Evolutionary conservation across 2,113 vertebrate species (phyloP).

Genomic region (Scalopus aquaticus): DNA sequence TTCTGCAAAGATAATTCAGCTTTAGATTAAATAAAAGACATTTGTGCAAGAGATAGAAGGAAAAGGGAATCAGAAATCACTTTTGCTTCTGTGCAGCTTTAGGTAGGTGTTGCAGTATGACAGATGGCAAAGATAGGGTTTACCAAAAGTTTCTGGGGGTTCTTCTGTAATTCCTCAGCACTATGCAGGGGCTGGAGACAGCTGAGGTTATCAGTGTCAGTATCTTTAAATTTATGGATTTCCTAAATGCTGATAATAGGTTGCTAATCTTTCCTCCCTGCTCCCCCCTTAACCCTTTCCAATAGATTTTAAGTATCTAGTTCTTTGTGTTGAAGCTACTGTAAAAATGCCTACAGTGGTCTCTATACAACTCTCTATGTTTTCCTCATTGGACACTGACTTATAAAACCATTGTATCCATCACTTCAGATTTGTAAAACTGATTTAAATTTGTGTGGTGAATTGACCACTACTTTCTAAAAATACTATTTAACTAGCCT

Average conservation of each 20-base stretch:
- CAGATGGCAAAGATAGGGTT: not conserved
- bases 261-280: not conserved
- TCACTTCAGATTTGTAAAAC: not conserved
- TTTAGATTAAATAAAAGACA: not conserved
- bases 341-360: not conserved
- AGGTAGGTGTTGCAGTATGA: not conserved
- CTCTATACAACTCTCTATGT: too few species aligned
- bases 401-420: not conserved
- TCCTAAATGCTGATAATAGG: not conserved
- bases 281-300: not conserved
- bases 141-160: not conserved
- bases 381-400: not conserved
- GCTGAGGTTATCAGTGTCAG: not conserved
- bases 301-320: not conserved
- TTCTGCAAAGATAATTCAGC: not conserved
- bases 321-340: not conserved
- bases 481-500: not conserved
- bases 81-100: not conserved
- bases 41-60: not conserved
- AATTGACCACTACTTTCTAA: not conserved
- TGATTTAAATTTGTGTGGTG: conserved; percentile 17
- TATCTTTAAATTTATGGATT: not conserved
- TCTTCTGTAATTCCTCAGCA: not conserved
- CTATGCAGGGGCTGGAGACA: not conserved
- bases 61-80: not conserved